These are phyloP conservation scores for Hippocampus kuda DNA, from an alignment of 2,797 vertebrate species.

Conservation along the genomic window DNA sequence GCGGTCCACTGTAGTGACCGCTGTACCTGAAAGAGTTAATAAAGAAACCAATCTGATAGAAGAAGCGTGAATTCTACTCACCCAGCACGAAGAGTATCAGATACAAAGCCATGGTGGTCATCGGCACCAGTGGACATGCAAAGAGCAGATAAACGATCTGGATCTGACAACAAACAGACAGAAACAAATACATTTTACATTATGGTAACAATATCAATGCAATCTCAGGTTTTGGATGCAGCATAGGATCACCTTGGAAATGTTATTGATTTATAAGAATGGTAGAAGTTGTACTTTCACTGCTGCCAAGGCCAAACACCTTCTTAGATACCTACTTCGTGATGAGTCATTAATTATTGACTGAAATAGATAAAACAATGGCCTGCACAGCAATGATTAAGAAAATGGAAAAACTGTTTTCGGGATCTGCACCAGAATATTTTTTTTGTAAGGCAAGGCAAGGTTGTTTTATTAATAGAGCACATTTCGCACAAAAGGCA, in stretches of 20 bases:
- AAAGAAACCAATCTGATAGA: not conserved
- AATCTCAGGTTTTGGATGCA: not conserved
- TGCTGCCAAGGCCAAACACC: not conserved
- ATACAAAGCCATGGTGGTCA: conserved; percentile 37
- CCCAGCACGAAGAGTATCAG: conserved; percentile 55
- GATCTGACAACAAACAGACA: conserved; percentile 41
- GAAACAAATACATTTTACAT: conserved; percentile 6
- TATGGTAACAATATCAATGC: not conserved
- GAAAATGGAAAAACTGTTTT: not conserved
- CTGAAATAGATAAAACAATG: not conserved
- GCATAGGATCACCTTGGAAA: not conserved
- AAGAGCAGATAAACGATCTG: conserved; percentile 24
- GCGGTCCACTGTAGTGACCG: too few species aligned
- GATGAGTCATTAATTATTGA: not conserved
- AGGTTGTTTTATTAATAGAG: too few species aligned
- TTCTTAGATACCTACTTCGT: not conserved
- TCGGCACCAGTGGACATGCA: conserved; percentile 14
- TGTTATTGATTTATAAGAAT: not conserved
- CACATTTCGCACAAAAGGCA: too few species aligned
- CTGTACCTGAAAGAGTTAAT: too few species aligned
- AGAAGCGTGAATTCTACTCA: conserved; percentile 33
- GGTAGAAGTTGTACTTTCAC: not conserved
- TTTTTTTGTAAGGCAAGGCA: too few species aligned
- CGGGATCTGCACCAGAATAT: not conserved
- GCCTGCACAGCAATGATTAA: not conserved